These are phyloP conservation scores for Plodia interpunctella DNA, from an alignment of 1,140 invertebrate species.

Conservation along the genomic window DNA sequence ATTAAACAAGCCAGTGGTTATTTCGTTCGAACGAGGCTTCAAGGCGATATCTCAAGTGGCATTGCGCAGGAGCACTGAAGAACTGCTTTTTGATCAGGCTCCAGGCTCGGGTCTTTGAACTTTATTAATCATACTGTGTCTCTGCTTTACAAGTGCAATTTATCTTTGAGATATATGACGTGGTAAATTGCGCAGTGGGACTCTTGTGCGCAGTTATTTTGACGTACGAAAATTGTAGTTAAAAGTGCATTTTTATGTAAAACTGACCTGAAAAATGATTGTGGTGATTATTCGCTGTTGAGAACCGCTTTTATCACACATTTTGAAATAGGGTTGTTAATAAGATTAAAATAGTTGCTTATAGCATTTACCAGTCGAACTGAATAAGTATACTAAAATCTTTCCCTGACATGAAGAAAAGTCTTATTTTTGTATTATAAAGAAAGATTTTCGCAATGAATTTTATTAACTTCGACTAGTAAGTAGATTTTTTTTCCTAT, in stretches of 20 bases:
- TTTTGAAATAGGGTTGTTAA: no score
- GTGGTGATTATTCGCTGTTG: neutral
- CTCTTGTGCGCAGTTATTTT: conserved; percentile 9
- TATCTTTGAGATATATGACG: neutral
- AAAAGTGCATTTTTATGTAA: conserved; percentile 16
- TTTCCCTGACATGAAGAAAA: no score
- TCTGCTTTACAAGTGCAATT: neutral
- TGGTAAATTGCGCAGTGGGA: neutral
- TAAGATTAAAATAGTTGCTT: no score
- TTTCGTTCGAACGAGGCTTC: conserved; percentile 39
- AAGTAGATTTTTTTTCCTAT: no score
- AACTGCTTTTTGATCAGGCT: conserved; percentile 55
- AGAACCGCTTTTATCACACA: no score
- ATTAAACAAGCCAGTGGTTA: conserved; percentile 11
- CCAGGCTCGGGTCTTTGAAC: conserved; percentile 53
- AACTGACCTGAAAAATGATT: conserved; percentile 1
- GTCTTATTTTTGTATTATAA: no score
- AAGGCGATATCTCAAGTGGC: conserved; percentile 45
- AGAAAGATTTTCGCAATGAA: no score
- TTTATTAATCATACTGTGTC: conserved; percentile 44
- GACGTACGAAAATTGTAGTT: conserved; percentile 16
- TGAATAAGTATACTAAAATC: no score
- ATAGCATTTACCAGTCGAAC: no score
- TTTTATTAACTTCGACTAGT: no score
- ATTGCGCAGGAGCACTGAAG: conserved; percentile 43